phyloP scores from a whole-genome alignment of 1,140 invertebrate genomes.

The Trypoxylus dichotomus region DNA sequence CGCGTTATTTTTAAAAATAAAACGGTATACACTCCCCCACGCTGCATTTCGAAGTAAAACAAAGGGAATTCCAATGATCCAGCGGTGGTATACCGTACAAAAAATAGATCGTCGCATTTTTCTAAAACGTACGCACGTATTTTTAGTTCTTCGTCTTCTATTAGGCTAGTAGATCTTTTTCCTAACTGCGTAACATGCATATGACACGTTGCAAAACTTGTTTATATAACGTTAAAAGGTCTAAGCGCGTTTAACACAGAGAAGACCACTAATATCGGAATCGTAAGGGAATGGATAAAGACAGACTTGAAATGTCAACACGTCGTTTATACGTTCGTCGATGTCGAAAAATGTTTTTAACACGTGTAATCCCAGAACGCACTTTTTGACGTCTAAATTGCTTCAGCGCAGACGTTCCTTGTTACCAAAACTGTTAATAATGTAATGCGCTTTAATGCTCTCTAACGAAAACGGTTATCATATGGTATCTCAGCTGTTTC shows the following conservation, averaged over 20 bases:
- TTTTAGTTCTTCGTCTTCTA: not conserved
- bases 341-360: not conserved
- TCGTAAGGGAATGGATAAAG: not conserved
- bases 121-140: not conserved
- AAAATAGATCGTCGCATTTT: not conserved
- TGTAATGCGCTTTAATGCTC: not conserved
- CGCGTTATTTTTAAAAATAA: not conserved
- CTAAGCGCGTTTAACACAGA: not conserved
- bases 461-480: not conserved
- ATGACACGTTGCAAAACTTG: slow-evolving; percentile 15
- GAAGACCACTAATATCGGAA: not conserved
- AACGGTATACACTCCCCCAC: not conserved
- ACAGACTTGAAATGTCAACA: not conserved
- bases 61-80: slow-evolving; percentile 14
- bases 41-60: not conserved
- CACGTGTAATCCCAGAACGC: not conserved
- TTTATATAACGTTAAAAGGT: slow-evolving; percentile 18
- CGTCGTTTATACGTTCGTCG: not conserved
- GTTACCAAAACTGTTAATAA: not conserved
- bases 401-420: not conserved
- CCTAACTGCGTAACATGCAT: not conserved
- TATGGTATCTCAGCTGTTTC: no score
- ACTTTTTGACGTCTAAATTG: not conserved
- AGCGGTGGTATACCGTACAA: not conserved
- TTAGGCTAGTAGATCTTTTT: not conserved